Evolutionary conservation across 1,140 invertebrate genomes (phyloP).

Genomic region (Pogonognathellus flavescens): DNA sequence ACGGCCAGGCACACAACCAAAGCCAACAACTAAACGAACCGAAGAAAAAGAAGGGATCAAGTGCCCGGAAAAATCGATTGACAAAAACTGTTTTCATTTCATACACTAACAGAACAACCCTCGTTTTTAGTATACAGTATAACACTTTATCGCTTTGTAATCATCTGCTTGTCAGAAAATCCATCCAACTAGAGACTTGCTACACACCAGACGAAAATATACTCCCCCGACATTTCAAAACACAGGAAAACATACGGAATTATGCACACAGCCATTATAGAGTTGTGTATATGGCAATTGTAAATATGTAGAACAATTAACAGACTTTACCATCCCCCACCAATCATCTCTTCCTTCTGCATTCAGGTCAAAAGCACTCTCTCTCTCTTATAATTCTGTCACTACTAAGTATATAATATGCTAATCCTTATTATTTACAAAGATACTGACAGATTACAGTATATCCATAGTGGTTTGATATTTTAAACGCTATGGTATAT

Average conservation of each 20-base stretch:
- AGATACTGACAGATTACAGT: too few species aligned
- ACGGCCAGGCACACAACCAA: constrained; percentile 22
- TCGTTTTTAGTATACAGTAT: not conserved
- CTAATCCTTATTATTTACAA: too few species aligned
- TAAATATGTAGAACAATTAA: not conserved
- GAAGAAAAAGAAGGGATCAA: constrained; percentile 55
- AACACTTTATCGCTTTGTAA: constrained; percentile 41
- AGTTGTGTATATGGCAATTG: not conserved
- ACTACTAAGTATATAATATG: too few species aligned
- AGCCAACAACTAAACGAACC: constrained; percentile 30
- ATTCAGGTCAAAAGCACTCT: not conserved
- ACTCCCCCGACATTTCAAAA: constrained; percentile 40
- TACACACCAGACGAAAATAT: not conserved
- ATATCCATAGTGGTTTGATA: too few species aligned
- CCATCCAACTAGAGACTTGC: not conserved
- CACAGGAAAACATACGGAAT: not conserved
- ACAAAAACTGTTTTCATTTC: constrained; percentile 55
- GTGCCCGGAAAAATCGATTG: constrained; percentile 65
- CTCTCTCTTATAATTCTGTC: not conserved
- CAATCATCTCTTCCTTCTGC: not conserved
- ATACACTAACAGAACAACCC: constrained; percentile 39
- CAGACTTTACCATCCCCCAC: not conserved
- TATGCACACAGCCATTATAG: not conserved
- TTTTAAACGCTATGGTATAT: too few species aligned
- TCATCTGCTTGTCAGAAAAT: constrained; percentile 21